Conservation (phyloP, 2,888 invertebrate genomes). For the Cheilosia pagana region DNA sequence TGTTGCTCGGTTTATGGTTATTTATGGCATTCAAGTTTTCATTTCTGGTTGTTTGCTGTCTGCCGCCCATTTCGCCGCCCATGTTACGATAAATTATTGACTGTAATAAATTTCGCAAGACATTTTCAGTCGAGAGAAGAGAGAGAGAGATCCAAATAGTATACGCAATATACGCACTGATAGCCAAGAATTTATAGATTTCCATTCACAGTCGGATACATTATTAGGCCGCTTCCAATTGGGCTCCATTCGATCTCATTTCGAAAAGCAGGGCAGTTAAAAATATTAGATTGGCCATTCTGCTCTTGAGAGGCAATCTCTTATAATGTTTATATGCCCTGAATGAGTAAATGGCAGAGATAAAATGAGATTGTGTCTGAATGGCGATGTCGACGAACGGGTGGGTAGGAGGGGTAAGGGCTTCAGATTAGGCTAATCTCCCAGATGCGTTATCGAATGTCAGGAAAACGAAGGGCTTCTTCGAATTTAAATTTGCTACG, state of each 20-base stretch:
- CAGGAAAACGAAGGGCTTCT: constrained; percentile 24
- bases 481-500: constrained; percentile 23
- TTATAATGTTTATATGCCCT: not conserved
- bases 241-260: constrained; percentile 36
- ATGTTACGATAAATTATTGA: constrained; percentile 49
- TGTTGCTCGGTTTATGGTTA: constrained; percentile 61
- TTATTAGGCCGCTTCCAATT: constrained; percentile 25
- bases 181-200: constrained; percentile 48
- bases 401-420: not conserved
- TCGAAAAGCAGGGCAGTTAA: constrained; percentile 29
- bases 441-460: constrained; percentile 37
- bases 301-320: constrained; percentile 19
- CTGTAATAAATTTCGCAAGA: constrained; percentile 50
- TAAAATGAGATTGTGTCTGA: constrained; percentile 18
- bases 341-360: constrained; percentile 24
- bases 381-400: not conserved
- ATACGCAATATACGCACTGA: not conserved
- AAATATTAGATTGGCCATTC: constrained; percentile 64
- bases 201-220: constrained; percentile 27
- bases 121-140: constrained; percentile 10
- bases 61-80: constrained; percentile 22
- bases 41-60: constrained; percentile 10
- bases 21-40: constrained; percentile 57
- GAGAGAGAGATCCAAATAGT: not conserved
- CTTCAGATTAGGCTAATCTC: constrained; percentile 26